These are phyloP conservation scores for Pomatostomus ruficeps DNA, from an alignment of 2,113 vertebrate species.

Conservation along the genomic window DNA sequence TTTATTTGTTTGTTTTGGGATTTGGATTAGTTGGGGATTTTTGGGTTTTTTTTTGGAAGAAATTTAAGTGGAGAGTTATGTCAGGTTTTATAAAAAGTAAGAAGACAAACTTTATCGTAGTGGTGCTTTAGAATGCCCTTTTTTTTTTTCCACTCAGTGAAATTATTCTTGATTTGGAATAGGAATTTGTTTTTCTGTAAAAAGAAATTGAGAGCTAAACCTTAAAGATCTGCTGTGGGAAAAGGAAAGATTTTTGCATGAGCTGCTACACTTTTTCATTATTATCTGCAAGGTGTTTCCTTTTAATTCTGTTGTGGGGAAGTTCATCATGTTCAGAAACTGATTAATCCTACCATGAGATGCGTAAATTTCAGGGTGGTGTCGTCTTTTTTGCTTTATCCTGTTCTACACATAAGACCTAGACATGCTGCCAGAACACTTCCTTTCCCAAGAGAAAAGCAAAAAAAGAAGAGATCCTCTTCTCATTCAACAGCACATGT, in stretches of 20 bases:
- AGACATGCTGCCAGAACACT: constrained; percentile 51
- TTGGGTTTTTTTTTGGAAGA: background rate
- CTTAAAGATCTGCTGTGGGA: constrained; percentile 33
- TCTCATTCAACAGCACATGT: background rate
- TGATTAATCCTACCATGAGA: constrained; percentile 62
- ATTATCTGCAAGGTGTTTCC: constrained; percentile 77
- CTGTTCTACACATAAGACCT: constrained; percentile 38
- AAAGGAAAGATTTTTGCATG: constrained; percentile 48
- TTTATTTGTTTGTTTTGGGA: background rate
- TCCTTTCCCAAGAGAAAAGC: constrained; percentile 50
- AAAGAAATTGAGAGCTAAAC: background rate
- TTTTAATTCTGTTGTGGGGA: constrained; percentile 61
- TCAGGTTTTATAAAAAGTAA: background rate
- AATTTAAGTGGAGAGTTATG: background rate
- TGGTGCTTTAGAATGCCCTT: background rate
- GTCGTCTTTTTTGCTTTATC: constrained; percentile 57
- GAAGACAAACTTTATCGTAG: background rate
- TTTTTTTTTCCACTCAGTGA: background rate
- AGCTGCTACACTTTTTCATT: constrained; percentile 28
- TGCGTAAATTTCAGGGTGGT: constrained; percentile 33
- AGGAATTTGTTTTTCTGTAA: background rate
- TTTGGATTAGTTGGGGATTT: background rate
- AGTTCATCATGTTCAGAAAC: constrained; percentile 64
- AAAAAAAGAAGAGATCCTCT: background rate
- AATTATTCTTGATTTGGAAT: background rate